Base-by-base conservation (phyloP, 2,113 vertebrate genomes). In the Nanorana parkeri region DNA sequence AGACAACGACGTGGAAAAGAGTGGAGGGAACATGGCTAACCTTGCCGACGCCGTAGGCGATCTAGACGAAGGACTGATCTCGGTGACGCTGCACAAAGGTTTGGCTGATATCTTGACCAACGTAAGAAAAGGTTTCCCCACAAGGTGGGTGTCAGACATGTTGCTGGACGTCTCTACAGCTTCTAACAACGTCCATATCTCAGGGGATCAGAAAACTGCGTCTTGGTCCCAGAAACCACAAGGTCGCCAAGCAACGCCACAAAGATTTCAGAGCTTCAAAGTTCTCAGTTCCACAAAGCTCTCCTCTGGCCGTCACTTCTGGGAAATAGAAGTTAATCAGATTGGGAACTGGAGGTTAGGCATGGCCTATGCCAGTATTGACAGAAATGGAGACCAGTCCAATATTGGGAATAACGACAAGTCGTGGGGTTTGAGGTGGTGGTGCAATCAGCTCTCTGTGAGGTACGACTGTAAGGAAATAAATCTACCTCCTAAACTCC, bases 351-450 rank as follows among this genome's bases (percentile, higher is more conserved):
- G 26, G 26, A 20, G 54, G 54, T 8, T 74, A 21, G 72, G 72
- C 3, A n/a, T 74, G 72, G 72, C 72, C 28, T 74, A 74, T 74
- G 24, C 28, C 54, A 60, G 54, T 60, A 74, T 60, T 32, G 72
- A 74, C 17, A 58, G 26, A 29, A 32, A 36, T 6, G 72, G 72
- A 17, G 11, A 69, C 15, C 13, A 19, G 3, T 73, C 69, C 1
- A 5, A 17, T 28, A 20, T 73, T 28, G 69, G 51, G 13, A 26
- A 73, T 19, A 73, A 56, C 7, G 11, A 19, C 16, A 24, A 56
- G 52, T 73, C 69, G 0, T 73, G 69, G 69, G 19, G 24, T 19
- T 20, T 73, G 41, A 11, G 47, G 21, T 26, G 51, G 24, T 52
- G 23, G 15, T 8, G 19, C 19, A 55, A 56, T 56, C 28, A 69